phyloP scores from a whole-genome alignment of 2,888 invertebrate species.

The Lysandra bellargus region DNA sequence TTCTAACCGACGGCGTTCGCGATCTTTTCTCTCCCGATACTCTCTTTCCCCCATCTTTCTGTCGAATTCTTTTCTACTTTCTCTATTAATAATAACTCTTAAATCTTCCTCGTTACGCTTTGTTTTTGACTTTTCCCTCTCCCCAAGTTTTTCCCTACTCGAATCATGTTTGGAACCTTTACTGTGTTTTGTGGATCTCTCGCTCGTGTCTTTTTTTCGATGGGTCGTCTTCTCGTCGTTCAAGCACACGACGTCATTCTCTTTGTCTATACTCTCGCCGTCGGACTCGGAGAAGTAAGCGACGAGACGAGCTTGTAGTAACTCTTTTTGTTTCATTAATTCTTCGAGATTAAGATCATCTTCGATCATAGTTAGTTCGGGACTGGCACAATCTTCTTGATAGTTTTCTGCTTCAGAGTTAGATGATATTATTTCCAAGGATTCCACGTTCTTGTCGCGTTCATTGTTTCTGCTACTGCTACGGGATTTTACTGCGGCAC shows the following conservation, averaged over 20 bases:
- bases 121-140: slow-evolving; percentile 51
- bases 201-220: slow-evolving; percentile 60
- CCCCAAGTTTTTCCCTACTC: slow-evolving; percentile 58
- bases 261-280: slow-evolving; percentile 59
- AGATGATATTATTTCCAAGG: slow-evolving; percentile 84
- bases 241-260: slow-evolving; percentile 70
- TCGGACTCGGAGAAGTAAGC: slow-evolving; percentile 87
- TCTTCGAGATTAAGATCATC: slow-evolving; percentile 94
- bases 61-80: slow-evolving; percentile 57
- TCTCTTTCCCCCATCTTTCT: slow-evolving; percentile 67
- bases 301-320: slow-evolving; percentile 88
- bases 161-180: slow-evolving; percentile 64
- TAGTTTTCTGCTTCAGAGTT: slow-evolving; percentile 83
- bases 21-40: slow-evolving; percentile 59
- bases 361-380: slow-evolving; percentile 88
- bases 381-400: slow-evolving; percentile 84
- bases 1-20: slow-evolving; percentile 56
- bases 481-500: slow-evolving; percentile 44
- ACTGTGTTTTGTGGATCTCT: slow-evolving; percentile 56
- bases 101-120: slow-evolving; percentile 67
- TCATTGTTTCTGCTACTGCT: slow-evolving; percentile 45
- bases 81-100: slow-evolving; percentile 64
- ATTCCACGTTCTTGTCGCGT: slow-evolving; percentile 48
- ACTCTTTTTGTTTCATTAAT: slow-evolving; percentile 92
- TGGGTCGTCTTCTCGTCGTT: slow-evolving; percentile 73